Evolutionary conservation across 2,113 vertebrate species (phyloP), one percentile per base, ranked within the genome.

Genomic region (Apeltes quadracus): DNA sequence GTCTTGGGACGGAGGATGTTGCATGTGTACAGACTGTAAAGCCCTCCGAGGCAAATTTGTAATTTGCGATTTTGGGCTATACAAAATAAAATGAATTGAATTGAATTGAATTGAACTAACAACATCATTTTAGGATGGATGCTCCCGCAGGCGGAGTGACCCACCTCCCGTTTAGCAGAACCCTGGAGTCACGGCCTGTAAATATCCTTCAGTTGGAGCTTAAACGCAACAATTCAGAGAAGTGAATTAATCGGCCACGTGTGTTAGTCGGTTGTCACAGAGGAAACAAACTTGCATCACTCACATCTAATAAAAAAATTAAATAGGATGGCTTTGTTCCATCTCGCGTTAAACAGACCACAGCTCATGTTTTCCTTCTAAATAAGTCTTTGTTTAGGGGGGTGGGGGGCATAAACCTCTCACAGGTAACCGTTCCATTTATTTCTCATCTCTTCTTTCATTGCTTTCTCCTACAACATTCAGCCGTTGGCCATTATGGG

Each of bases 41-140:
- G n/a, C n/a, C n/a, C n/a, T n/a, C n/a, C n/a, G n/a, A n/a, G n/a
- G n/a, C n/a, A n/a, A n/a, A n/a, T n/a, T n/a, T n/a, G n/a, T n/a
- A n/a, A n/a, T n/a, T n/a, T n/a, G n/a, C n/a, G n/a, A n/a, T n/a
- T n/a, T n/a, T n/a, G n/a, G n/a, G n/a, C n/a, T n/a, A n/a, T n/a
- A n/a, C n/a, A n/a, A n/a, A n/a, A n/a, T n/a, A n/a, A n/a, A n/a
- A n/a, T n/a, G n/a, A n/a, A n/a, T n/a, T n/a, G n/a, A n/a, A n/a
- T n/a, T n/a, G n/a, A n/a, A n/a, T n/a, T n/a, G n/a, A n/a, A n/a
- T n/a, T n/a, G n/a, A n/a, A n/a, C 66, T 80, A 72, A 75, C 69
- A 57, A 20, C 23, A 55, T 72, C 57, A 62, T 36, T 48, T 72
- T 27, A 61, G 66, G 62, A 50, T 59, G 72, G n/a, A 27, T 59